Base-by-base conservation (phyloP, 2,888 invertebrate species). In the Hydrotaea cyrtoneurina region DNA sequence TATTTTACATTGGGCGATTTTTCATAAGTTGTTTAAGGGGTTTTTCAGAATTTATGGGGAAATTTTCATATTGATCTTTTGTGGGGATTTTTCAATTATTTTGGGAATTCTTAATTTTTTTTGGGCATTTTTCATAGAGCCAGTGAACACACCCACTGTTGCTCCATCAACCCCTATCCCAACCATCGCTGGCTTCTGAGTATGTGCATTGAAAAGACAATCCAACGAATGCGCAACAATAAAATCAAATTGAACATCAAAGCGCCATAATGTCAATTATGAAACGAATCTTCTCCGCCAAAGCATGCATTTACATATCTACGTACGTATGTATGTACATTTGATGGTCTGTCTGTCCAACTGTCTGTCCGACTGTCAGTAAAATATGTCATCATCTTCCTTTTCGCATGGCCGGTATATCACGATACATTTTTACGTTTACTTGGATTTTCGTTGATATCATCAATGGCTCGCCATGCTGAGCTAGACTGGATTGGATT, bases 161-260 rank as follows among this genome's bases (percentile, higher is more conserved):
- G n/a, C n/a, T n/a, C n/a, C n/a, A n/a, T n/a, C n/a, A n/a, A n/a
- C n/a, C n/a, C n/a, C n/a, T n/a, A n/a, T n/a, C n/a, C n/a, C n/a
- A n/a, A n/a, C n/a, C n/a, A n/a, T n/a, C n/a, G n/a, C n/a, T n/a
- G n/a, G n/a, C n/a, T n/a, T n/a, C n/a, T n/a, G n/a, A n/a, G n/a
- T n/a, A n/a, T n/a, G n/a, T n/a, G n/a, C 31, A 72, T 72, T 72
- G 55, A 55, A 72, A 55, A 72, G 21, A 1, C 19, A 5, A 36
- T 36, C n/a, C 31, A 39, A 73, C 74, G 74, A 71, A 71, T 80
- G 80, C 53, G 74, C 71, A 46, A 78, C 75, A 80, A 78, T 80
- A 78, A 80, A 43, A 78, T 80, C 77, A 83, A 55, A 62, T 62
- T 69, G 62, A 71, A 80, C 69, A 75, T 77, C 69, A 83, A 80